A percentile compares a stretch with the other conserved stretches of the same genome.
These are phyloP conservation scores for Cecropterus lyciades DNA, from an alignment of 1,140 invertebrate species.

Conservation along the genomic window DNA sequence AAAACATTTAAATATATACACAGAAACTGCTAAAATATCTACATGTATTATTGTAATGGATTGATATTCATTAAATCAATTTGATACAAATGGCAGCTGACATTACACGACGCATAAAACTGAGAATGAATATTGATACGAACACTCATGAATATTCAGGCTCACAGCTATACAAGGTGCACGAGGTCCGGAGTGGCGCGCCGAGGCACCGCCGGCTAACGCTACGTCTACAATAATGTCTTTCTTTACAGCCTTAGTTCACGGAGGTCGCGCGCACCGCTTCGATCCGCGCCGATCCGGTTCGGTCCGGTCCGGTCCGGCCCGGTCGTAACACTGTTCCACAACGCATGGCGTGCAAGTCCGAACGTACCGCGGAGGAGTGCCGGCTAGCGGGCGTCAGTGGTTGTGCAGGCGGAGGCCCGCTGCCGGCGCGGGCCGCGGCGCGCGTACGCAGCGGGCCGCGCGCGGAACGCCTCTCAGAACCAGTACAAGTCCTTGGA, in stretches of 20 bases:
- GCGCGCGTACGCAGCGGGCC: slow-evolving; percentile 2
- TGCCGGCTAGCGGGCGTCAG: too few relatives aligned
- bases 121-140: background rate
- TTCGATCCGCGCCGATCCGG: background rate
- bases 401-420: background rate
- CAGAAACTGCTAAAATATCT: background rate
- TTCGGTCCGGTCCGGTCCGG: too few relatives aligned
- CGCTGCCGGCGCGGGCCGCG: background rate
- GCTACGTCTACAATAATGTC: slow-evolving; percentile 37
- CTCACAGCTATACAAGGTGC: background rate
- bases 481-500: slow-evolving; percentile 86
- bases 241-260: slow-evolving; percentile 39
- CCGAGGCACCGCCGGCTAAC: slow-evolving; percentile 19
- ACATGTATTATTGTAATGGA: background rate
- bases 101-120: slow-evolving; percentile 5
- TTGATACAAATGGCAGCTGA: slow-evolving; percentile 2
- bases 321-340: too few relatives aligned
- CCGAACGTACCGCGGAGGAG: too few relatives aligned
- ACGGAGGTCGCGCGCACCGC: background rate
- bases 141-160: slow-evolving; percentile 5
- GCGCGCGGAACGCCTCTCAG: slow-evolving; percentile 51
- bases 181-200: background rate
- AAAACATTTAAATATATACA: background rate
- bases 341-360: too few relatives aligned
- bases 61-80: background rate